These are phyloP conservation scores for Elaeidobius kamerunicus DNA, from an alignment of 2,888 invertebrate species.

Conservation along the genomic window DNA sequence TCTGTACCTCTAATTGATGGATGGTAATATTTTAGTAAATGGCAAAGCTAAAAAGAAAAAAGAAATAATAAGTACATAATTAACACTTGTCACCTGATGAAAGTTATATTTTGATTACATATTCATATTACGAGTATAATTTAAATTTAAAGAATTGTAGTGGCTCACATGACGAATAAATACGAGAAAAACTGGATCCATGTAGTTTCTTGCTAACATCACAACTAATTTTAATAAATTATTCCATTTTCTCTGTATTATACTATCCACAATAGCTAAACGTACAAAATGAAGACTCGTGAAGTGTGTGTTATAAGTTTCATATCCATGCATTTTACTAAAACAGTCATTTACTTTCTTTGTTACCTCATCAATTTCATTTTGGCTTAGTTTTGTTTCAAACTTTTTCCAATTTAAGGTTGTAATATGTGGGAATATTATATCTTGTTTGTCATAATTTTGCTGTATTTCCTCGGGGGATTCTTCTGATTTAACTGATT, in stretches of 20 bases:
- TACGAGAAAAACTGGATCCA: slow-evolving; percentile 15
- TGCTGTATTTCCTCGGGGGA: too few relatives aligned
- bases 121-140: not conserved
- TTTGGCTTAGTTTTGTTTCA: slow-evolving; percentile 3
- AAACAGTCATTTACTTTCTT: slow-evolving; percentile 17
- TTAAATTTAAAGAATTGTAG: too few relatives aligned
- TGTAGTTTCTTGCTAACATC: slow-evolving; percentile 15
- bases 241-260: slow-evolving; percentile 24
- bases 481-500: too few relatives aligned
- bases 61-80: not conserved
- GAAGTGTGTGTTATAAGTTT: slow-evolving; percentile 13
- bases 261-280: slow-evolving; percentile 18
- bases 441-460: too few relatives aligned
- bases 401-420: slow-evolving; percentile 14
- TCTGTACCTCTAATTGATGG: slow-evolving; percentile 22
- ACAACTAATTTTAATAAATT: slow-evolving; percentile 17
- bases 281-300: slow-evolving; percentile 15
- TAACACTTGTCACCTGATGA: not conserved
- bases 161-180: slow-evolving; percentile 25
- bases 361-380: slow-evolving; percentile 5
- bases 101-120: not conserved
- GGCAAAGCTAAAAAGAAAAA: slow-evolving; percentile 18
- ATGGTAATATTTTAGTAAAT: slow-evolving; percentile 22
- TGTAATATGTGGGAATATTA: slow-evolving; percentile 10
- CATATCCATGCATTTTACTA: slow-evolving; percentile 11